These are phyloP conservation scores for Dendroctonus valens DNA, from an alignment of 1,140 invertebrate genomes.

Conservation along the genomic window DNA sequence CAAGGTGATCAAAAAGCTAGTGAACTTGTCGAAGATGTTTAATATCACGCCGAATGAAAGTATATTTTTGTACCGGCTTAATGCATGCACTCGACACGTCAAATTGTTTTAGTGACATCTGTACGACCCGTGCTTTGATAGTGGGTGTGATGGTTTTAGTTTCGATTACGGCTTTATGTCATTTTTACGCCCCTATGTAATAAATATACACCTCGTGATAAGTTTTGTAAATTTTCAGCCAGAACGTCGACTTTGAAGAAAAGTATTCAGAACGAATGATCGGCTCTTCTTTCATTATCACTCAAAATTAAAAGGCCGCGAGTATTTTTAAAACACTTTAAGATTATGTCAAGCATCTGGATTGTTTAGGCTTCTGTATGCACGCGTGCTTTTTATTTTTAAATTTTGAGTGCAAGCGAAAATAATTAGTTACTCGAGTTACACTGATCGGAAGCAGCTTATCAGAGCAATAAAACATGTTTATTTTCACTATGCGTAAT, in stretches of 20 bases:
- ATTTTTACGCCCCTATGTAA: constrained; percentile 34
- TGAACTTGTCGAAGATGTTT: constrained; percentile 31
- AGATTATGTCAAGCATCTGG: constrained; percentile 33
- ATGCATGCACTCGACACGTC: constrained; percentile 44
- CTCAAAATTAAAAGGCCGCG: constrained; percentile 18
- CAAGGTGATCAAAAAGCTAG: constrained; percentile 29
- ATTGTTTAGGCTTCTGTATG: constrained; percentile 13
- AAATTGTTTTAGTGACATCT: constrained; percentile 45
- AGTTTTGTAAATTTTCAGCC: constrained; percentile 14
- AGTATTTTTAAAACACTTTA: constrained; percentile 20
- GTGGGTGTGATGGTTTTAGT: constrained; percentile 35
- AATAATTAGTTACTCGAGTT: background rate
- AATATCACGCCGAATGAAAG: constrained; percentile 21
- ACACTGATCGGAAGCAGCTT: background rate
- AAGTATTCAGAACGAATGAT: constrained; percentile 21
- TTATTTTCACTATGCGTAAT: too few relatives aligned
- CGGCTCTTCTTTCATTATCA: constrained; percentile 26
- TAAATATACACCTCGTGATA: constrained; percentile 31
- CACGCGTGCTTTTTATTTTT: constrained; percentile 14
- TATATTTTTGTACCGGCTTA: constrained; percentile 42
- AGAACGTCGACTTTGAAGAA: constrained; percentile 11
- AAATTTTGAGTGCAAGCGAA: constrained; percentile 6
- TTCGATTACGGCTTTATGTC: constrained; percentile 31
- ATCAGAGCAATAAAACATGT: background rate
- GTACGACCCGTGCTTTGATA: constrained; percentile 39